Percentiles rank a stretch among this genome's conserved stretches.
Evolutionary conservation across 2,113 vertebrate species (phyloP).

Genomic region (Procapra przewalskii): DNA sequence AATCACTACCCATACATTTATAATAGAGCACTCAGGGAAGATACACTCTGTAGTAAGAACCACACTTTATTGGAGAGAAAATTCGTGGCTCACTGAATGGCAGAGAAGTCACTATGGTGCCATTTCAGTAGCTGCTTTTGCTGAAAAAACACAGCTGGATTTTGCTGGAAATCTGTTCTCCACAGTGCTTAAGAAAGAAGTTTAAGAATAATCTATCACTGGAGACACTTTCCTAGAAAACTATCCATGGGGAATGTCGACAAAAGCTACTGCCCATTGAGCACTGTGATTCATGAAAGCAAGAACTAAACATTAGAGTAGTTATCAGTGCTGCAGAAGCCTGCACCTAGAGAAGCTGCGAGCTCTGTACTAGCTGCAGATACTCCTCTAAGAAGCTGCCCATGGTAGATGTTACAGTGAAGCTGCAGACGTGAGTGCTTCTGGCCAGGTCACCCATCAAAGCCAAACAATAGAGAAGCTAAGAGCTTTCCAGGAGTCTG

Average conservation of each 20-base stretch:
- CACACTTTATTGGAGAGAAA: background rate
- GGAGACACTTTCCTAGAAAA: background rate
- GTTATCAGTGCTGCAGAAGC: background rate
- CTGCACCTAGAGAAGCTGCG: background rate
- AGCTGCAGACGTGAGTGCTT: background rate
- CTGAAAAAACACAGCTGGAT: background rate
- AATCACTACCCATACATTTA: background rate
- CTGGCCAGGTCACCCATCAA: background rate
- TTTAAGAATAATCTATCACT: background rate
- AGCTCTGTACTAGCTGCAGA: fast-evolving
- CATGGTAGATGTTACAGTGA: fast-evolving
- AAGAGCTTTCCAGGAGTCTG: background rate
- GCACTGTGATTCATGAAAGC: background rate
- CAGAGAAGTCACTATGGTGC: background rate
- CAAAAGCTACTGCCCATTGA: background rate
- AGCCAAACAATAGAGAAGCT: background rate
- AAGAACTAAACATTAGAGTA: background rate
- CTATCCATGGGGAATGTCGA: background rate
- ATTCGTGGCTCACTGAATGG: background rate
- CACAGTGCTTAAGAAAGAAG: background rate
- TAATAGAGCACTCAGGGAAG: background rate
- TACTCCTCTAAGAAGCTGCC: too few relatives aligned
- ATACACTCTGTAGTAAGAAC: background rate
- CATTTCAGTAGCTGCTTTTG: background rate
- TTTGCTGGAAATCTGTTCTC: background rate